Percentiles rank a stretch among this genome's conserved stretches.
These are phyloP conservation scores for Henricia sp. DNA, from an alignment of 53 echinoderm and acorn worm species.

Conservation along the genomic window DNA sequence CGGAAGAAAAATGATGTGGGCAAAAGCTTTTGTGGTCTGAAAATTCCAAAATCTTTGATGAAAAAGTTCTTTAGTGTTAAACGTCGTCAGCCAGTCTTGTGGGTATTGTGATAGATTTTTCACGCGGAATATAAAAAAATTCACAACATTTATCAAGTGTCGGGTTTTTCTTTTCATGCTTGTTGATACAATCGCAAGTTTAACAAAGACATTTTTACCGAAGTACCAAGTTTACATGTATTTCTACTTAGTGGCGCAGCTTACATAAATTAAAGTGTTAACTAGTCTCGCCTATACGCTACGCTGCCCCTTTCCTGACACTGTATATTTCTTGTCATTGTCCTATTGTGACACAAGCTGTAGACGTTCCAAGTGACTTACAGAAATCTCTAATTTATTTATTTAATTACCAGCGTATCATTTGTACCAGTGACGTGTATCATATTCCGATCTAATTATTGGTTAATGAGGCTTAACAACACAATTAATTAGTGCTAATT, in stretches of 20 bases:
- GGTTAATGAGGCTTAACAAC: constrained; percentile 26
- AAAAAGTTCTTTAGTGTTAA: constrained; percentile 6
- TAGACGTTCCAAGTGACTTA: too few relatives aligned
- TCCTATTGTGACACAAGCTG: too few relatives aligned
- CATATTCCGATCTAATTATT: constrained; percentile 28
- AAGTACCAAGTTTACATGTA: too few relatives aligned
- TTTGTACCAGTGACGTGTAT: constrained; percentile 21
- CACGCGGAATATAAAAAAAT: constrained; percentile 2
- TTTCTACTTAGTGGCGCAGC: too few relatives aligned
- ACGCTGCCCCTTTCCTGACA: too few relatives aligned
- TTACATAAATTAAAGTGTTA: too few relatives aligned
- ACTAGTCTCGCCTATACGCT: too few relatives aligned
- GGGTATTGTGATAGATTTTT: constrained; percentile 6
- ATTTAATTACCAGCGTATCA: neutral
- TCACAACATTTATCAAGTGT: constrained; percentile 28
- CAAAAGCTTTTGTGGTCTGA: neutral
- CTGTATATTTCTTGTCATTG: too few relatives aligned
- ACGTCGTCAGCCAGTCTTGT: constrained; percentile 19
- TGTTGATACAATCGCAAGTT: neutral
- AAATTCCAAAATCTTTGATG: constrained; percentile 25
- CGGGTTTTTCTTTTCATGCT: constrained; percentile 11
- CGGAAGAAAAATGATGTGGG: neutral
- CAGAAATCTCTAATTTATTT: constrained; percentile 11
- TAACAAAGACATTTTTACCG: too few relatives aligned
- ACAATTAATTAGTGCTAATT: constrained; percentile 27